phyloP scores from a whole-genome alignment of 2,888 invertebrate species.

The Coenonympha glycerion region DNA sequence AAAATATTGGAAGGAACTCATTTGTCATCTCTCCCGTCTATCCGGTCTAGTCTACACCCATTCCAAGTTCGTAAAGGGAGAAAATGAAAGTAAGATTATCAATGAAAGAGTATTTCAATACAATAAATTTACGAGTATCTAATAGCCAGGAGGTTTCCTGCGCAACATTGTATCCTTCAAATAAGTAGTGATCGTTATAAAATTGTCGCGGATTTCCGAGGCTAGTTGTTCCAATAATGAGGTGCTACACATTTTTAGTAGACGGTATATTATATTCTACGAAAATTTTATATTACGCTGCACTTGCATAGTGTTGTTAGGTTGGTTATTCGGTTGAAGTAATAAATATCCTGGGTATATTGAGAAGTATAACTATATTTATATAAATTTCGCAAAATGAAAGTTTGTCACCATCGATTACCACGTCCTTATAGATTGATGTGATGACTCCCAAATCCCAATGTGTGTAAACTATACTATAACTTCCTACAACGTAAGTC shows the following conservation, averaged over 20 bases:
- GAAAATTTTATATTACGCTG: not conserved
- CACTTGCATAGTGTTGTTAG: not conserved
- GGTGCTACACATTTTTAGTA: not conserved
- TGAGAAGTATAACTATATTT: no score
- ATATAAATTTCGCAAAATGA: no score
- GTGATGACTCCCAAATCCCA: no score
- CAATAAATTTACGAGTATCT: not conserved
- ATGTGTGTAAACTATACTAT: no score
- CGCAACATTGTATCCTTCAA: not conserved
- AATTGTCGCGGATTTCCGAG: not conserved
- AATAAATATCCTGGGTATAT: no score
- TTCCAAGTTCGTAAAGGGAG: conserved; percentile 1
- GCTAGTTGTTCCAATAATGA: not conserved
- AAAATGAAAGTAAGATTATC: no score
- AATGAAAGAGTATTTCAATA: not conserved
- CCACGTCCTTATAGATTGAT: no score
- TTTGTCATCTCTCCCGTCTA: conserved; percentile 8
- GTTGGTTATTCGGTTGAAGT: no score
- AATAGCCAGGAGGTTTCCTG: conserved; percentile 3
- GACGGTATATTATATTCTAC: not conserved
- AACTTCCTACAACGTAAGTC: no score
- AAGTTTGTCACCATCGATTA: no score
- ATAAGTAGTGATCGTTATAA: conserved; percentile 2
- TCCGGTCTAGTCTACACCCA: not conserved
- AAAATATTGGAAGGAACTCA: conserved; percentile 6